Evolutionary conservation across 2,888 invertebrate species (phyloP).

Genomic region (Chrysina gloriosa): DNA sequence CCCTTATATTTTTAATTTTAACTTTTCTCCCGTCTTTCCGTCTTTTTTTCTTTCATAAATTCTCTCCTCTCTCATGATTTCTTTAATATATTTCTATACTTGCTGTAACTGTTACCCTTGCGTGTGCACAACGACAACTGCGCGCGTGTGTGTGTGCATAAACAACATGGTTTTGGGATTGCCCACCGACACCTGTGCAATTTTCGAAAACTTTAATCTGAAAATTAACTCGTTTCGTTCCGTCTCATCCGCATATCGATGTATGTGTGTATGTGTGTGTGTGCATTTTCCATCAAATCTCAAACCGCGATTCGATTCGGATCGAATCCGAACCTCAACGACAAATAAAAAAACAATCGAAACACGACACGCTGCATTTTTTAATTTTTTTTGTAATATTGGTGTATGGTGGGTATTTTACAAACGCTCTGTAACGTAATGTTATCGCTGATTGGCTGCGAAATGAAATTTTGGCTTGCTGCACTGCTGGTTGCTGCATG

Average conservation of each 20-base stretch:
- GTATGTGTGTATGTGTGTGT: slow-evolving; percentile 17
- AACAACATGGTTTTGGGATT: slow-evolving; percentile 57
- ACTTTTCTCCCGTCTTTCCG: slow-evolving; percentile 41
- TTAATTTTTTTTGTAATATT: slow-evolving; percentile 49
- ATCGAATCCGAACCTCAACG: slow-evolving; percentile 2
- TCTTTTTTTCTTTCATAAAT: slow-evolving; percentile 44
- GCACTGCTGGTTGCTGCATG: slow-evolving; percentile 70
- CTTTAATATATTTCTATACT: slow-evolving; percentile 49
- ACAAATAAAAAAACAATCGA: slow-evolving; percentile 21
- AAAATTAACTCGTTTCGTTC: neutral
- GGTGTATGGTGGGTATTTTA: slow-evolving; percentile 64
- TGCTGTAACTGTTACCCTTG: slow-evolving; percentile 51
- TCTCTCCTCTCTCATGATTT: slow-evolving; percentile 37
- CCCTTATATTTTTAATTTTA: slow-evolving; percentile 16
- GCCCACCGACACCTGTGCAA: slow-evolving; percentile 60
- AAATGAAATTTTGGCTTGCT: slow-evolving; percentile 63
- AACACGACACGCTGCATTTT: slow-evolving; percentile 32
- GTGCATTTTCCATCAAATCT: slow-evolving; percentile 36
- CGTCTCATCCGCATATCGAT: slow-evolving; percentile 1
- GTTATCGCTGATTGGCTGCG: slow-evolving; percentile 66
- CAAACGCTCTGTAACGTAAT: slow-evolving; percentile 63
- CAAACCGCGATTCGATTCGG: neutral
- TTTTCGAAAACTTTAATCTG: neutral
- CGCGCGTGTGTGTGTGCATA: slow-evolving; percentile 43
- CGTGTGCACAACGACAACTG: slow-evolving; percentile 47